Percentiles rank a stretch among this genome's conserved stretches.
Evolutionary conservation across 2,113 vertebrate genomes (phyloP).

Genomic region (Etia nguti): DNA sequence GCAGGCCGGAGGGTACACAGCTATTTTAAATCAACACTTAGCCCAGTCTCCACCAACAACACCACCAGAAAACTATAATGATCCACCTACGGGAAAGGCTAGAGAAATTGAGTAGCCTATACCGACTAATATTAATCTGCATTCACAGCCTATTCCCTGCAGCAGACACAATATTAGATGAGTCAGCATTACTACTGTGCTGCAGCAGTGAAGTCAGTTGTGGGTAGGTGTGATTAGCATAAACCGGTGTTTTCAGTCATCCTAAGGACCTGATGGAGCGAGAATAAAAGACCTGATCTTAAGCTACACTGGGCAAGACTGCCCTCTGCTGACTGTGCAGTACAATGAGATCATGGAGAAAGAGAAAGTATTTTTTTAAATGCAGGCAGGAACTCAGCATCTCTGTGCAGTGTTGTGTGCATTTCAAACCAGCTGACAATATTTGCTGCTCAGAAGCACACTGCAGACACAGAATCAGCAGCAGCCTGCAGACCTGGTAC

Average conservation of each 20-base stretch:
- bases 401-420: background rate
- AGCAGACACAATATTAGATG: background rate
- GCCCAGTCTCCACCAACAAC: background rate
- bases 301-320: background rate
- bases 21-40: constrained; percentile 57
- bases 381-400: background rate
- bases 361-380: background rate
- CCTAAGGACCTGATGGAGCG: background rate
- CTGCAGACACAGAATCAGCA: background rate
- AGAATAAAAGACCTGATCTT: background rate
- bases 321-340: constrained; percentile 26
- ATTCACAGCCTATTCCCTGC: background rate
- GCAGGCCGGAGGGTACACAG: background rate
- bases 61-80: background rate
- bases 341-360: background rate
- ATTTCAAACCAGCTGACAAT: background rate
- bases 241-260: background rate
- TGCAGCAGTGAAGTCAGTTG: background rate
- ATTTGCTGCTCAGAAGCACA: background rate
- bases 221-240: background rate
- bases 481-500: background rate
- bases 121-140: background rate
- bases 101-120: background rate
- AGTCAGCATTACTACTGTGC: background rate
- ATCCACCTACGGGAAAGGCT: constrained; percentile 13